These are phyloP conservation scores for Chroicocephalus ridibundus DNA, from an alignment of 2,113 vertebrate genomes.

Conservation along the genomic window DNA sequence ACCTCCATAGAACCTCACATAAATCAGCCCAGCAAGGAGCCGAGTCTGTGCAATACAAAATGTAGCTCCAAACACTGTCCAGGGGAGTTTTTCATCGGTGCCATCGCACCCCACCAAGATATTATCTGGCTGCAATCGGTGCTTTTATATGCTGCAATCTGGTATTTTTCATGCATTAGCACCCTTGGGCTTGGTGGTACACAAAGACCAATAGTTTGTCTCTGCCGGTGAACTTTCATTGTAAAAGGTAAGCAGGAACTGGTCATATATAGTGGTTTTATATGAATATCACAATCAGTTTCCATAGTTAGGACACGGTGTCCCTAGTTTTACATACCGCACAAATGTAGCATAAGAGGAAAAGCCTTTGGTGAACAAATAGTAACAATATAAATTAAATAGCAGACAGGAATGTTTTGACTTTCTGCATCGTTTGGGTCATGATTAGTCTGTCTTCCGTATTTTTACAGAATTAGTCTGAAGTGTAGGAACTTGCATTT, in stretches of 20 bases:
- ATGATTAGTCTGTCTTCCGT: neutral
- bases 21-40: neutral
- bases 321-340: neutral
- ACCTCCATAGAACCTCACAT: neutral
- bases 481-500: neutral
- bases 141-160: neutral
- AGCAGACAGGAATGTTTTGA: neutral
- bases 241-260: neutral
- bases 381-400: neutral
- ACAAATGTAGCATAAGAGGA: neutral
- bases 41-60: neutral
- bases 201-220: rapidly evolving
- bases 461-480: neutral
- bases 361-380: neutral
- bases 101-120: neutral
- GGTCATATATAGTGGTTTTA: neutral
- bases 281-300: neutral
- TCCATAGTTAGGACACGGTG: neutral
- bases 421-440: neutral
- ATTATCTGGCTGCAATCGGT: neutral
- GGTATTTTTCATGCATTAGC: neutral
- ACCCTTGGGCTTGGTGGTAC: neutral
- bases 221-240: neutral
- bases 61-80: neutral
- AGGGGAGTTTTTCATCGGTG: neutral